Conservation (phyloP, 2,797 vertebrate species). For the Semotilus atromaculatus region DNA sequence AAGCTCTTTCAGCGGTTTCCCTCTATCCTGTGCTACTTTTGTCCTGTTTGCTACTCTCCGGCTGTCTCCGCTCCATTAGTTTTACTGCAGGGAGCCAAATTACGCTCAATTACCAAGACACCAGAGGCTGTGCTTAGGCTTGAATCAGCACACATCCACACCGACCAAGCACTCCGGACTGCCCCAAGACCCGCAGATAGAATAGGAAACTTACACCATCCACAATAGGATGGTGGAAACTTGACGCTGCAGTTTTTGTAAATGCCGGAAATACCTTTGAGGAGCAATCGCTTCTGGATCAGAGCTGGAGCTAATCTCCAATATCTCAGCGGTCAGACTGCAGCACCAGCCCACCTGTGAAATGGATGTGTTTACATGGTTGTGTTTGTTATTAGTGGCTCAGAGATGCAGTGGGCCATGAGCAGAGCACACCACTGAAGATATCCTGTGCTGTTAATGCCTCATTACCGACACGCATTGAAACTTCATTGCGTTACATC, state of each 20-base stretch:
- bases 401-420: constrained; percentile 21
- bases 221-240: constrained; percentile 3
- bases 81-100: constrained; percentile 80
- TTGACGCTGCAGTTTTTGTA: constrained; percentile 34
- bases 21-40: constrained; percentile 54
- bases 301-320: constrained; percentile 22
- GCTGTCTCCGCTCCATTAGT: constrained; percentile 79
- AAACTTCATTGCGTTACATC: constrained; percentile 30
- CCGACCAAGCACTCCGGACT: constrained; percentile 20
- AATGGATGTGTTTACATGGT: constrained; percentile 19
- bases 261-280: constrained; percentile 28
- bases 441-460: constrained; percentile 39
- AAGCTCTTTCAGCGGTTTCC: constrained; percentile 50
- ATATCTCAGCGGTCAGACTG: constrained; percentile 15
- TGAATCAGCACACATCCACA: constrained; percentile 69
- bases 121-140: constrained; percentile 78
- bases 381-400: constrained; percentile 29
- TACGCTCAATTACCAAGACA: constrained; percentile 80
- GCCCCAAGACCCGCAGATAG: constrained; percentile 31
- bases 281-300: constrained; percentile 19
- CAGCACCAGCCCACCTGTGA: constrained; percentile 28
- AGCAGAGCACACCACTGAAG: constrained; percentile 27
- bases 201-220: too few relatives aligned
- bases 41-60: constrained; percentile 60
- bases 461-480: constrained; percentile 31